These are phyloP conservation scores for Apostichopus japonicus DNA, from an alignment of 35 echinoderm and acorn worm species.

Conservation along the genomic window DNA sequence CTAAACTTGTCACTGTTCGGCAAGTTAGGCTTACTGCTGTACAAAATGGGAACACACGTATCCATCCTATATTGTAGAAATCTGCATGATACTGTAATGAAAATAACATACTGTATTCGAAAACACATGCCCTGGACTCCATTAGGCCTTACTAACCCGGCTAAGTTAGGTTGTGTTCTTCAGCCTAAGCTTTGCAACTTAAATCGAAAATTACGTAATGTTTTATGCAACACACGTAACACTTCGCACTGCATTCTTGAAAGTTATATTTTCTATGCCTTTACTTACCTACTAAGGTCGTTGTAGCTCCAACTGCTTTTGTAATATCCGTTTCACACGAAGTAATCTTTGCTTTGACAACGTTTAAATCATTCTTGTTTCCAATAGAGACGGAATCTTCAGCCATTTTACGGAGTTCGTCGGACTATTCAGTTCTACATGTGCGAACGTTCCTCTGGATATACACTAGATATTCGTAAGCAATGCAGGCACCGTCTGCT, in stretches of 20 bases:
- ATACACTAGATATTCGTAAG: neutral
- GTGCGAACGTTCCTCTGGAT: neutral
- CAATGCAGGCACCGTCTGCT: neutral
- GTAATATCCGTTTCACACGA: neutral
- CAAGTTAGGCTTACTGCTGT: no score
- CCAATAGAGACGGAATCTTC: conserved; percentile 27
- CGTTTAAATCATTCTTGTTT: conserved; percentile 9
- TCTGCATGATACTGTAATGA: no score
- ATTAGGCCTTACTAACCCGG: no score
- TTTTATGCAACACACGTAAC: neutral
- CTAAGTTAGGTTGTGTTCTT: no score
- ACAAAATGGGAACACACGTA: no score
- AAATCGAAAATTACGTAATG: neutral
- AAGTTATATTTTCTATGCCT: neutral
- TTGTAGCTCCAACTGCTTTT: neutral
- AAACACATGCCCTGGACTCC: no score
- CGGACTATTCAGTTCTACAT: neutral
- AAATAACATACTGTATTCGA: no score
- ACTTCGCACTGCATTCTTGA: neutral
- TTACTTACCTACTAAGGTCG: neutral
- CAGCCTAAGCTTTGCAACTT: no score
- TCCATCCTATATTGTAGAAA: no score
- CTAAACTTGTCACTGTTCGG: no score
- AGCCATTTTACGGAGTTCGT: conserved; percentile 19
- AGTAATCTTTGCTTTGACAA: neutral